phyloP scores from a whole-genome alignment of 2,113 vertebrate species.

The Eidolon helvum region DNA sequence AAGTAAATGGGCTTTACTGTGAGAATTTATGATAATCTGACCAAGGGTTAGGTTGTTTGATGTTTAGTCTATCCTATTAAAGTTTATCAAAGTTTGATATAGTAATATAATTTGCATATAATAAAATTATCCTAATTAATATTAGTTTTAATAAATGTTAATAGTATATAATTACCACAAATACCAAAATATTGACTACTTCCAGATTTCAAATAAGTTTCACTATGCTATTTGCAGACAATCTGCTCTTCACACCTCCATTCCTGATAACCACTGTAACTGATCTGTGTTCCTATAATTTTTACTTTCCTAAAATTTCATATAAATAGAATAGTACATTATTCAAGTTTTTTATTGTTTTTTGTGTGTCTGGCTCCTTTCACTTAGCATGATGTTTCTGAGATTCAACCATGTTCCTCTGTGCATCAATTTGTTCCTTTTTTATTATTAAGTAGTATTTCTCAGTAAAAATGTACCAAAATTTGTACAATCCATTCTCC shows the following conservation, averaged over 20 bases:
- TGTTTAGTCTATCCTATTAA: background rate
- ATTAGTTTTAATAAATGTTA: background rate
- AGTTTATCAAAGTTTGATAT: background rate
- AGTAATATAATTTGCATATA: background rate
- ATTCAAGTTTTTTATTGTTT: background rate
- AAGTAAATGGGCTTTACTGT: background rate
- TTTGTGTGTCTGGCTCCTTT: background rate
- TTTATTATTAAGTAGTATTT: background rate
- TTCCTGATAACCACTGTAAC: background rate
- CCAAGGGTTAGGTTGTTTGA: background rate
- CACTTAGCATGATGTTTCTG: background rate
- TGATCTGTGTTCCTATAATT: background rate
- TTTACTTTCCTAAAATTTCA: background rate
- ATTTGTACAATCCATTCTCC: background rate
- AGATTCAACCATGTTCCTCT: background rate
- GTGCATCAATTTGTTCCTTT: background rate
- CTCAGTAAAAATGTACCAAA: background rate
- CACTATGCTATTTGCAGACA: background rate
- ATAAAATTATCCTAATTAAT: background rate
- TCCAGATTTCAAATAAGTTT: background rate
- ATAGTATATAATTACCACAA: background rate
- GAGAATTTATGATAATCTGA: background rate
- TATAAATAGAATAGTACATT: background rate
- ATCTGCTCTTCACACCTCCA: background rate
- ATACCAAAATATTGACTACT: background rate